A percentile compares a stretch with the other conserved stretches of the same genome.
Conservation (phyloP, 2,113 vertebrate species). For the Falcunculus frontatus region DNA sequence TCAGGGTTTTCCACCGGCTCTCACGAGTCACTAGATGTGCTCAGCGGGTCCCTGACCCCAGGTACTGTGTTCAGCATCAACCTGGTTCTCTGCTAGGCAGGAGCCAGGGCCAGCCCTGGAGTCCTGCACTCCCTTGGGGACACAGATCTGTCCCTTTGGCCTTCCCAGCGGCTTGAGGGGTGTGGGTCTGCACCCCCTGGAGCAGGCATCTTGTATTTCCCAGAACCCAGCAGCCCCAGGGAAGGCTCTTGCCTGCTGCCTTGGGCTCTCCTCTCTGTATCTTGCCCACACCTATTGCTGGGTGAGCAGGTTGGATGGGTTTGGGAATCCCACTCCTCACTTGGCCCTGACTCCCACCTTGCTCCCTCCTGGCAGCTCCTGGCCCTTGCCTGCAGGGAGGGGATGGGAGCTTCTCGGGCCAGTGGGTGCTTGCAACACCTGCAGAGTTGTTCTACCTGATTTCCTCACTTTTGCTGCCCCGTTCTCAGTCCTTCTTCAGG, state of each 20-base stretch:
- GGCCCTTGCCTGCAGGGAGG: neutral
- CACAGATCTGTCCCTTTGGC: neutral
- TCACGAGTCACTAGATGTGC: rapidly evolving
- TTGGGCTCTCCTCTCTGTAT: neutral
- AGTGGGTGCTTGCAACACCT: neutral
- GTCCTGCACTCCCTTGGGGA: neutral
- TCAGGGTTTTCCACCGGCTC: neutral
- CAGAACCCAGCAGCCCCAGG: neutral
- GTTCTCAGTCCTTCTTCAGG: neutral
- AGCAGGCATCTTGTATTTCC: neutral
- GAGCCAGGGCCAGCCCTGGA: neutral
- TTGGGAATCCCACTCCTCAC: neutral
- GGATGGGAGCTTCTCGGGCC: neutral
- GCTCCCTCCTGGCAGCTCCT: neutral
- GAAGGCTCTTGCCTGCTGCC: neutral
- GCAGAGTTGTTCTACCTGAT: neutral
- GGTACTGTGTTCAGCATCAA: neutral
- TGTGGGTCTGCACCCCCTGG: rapidly evolving
- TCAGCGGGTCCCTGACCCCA: rapidly evolving
- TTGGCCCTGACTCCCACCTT: neutral
- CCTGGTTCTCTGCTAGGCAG: rapidly evolving
- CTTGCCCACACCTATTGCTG: neutral
- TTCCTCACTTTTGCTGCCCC: neutral
- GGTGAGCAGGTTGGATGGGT: neutral
- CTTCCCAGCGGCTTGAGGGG: neutral